Percentiles rank a stretch among this genome's conserved stretches.
These are phyloP conservation scores for Crematogaster levior DNA, from an alignment of 2,888 invertebrate species.

Conservation along the genomic window DNA sequence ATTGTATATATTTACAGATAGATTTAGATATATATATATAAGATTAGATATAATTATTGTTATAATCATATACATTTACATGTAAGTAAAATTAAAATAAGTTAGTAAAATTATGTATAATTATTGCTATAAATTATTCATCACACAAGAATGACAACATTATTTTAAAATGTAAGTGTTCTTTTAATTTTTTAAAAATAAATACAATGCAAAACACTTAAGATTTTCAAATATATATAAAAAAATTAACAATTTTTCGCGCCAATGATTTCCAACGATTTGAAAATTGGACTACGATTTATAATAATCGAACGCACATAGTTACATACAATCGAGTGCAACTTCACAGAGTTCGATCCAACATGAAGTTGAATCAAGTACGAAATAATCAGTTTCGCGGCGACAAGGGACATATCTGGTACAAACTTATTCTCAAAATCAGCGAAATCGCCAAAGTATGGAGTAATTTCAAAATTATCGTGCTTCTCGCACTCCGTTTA, in stretches of 20 bases:
- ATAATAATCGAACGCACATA: neutral
- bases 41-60: neutral
- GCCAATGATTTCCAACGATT: neutral
- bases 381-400: neutral
- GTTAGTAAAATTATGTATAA: slow-evolving; percentile 1
- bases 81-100: no score
- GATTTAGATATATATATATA: no score
- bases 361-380: slow-evolving; percentile 19
- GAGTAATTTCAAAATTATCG: slow-evolving; percentile 9
- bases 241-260: neutral
- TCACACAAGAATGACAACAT: neutral
- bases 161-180: slow-evolving; percentile 1
- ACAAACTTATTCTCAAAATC: neutral
- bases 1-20: slow-evolving; percentile 14
- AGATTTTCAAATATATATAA: neutral
- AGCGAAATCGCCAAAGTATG: neutral
- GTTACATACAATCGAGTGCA: neutral
- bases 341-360: neutral
- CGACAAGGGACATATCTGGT: neutral
- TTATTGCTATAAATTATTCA: neutral
- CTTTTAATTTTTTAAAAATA: neutral
- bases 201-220: neutral
- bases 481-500: no score
- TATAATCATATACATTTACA: slow-evolving; percentile 2
- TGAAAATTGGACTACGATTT: neutral